Base-by-base conservation (phyloP, 2,113 vertebrate genomes). In the Phyllopteryx taeniolatus region DNA sequence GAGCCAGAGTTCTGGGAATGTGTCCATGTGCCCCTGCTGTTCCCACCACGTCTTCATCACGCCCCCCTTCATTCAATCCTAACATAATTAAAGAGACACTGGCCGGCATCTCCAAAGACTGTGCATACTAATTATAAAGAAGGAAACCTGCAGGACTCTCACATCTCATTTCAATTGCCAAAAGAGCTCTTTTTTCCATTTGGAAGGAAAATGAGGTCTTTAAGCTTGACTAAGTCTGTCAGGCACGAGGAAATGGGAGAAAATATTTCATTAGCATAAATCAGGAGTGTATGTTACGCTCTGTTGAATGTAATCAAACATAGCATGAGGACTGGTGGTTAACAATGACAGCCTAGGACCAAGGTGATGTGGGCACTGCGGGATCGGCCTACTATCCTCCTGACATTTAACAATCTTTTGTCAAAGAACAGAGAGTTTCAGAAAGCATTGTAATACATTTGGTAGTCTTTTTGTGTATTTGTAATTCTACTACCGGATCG, bases 401-500 rank as follows among this genome's bases (percentile, higher is more conserved):
- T 46, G 35, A 47, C 20, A 51, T 51, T 44, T 56, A 56, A 69
- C 62, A 56, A 20, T 60, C 54, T 73, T 61, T 66, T 22, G 35
- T 31, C 51, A 8, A n/a, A 74, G 31, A 59, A 49, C 31, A 49
- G 14, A 19, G 5, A 65, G 47, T 43, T 65, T 61, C 31, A 61
- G 59, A 61, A 61, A 61, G 60, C 5, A n/a, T 15, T 13, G 14
- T 5, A 59, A 31, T 13, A 59, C 9, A 59, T 14, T 59, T 31
- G 56, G 27, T 13, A 15, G 22, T 11, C 22, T 31, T 47, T 47
- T 46, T 47, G 64, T 49, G 44, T 13, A 66, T 47, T 47, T 47
- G 22, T 27, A 46, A 66, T 66, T 46, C 43, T 65, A 31, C 73
- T 94, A 98, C 97, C 97, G 96, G 92, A 99, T 97, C 74, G 89